These are phyloP conservation scores for Papilio glaucus DNA, from an alignment of 1,140 invertebrate species.

Conservation along the genomic window DNA sequence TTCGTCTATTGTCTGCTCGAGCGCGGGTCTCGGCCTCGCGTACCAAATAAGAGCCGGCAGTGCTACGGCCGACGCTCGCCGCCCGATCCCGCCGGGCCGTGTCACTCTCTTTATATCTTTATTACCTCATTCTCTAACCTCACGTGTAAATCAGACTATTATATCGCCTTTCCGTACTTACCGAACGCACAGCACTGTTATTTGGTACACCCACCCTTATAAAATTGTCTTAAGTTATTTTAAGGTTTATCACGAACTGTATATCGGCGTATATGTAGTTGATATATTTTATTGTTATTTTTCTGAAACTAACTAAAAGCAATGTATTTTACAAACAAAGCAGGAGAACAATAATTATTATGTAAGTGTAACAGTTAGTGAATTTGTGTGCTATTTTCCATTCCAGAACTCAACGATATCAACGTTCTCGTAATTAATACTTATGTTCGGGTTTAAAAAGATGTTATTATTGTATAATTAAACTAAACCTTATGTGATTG, in stretches of 20 bases:
- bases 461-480: conserved; percentile 83
- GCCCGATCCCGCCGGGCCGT: conserved; percentile 44
- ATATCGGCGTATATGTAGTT: conserved; percentile 75
- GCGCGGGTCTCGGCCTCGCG: conserved; percentile 43
- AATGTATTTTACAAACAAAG: conserved; percentile 83
- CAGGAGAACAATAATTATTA: conserved; percentile 83
- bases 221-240: conserved; percentile 73
- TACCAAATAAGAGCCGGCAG: conserved; percentile 79
- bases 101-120: conserved; percentile 62
- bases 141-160: conserved; percentile 70
- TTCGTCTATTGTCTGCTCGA: conserved; percentile 34
- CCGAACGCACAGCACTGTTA: conserved; percentile 78
- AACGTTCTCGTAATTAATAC: conserved; percentile 82
- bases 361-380: conserved; percentile 83
- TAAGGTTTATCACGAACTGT: conserved; percentile 77
- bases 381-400: conserved; percentile 84
- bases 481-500: conserved; percentile 83
- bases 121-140: conserved; percentile 79
- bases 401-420: conserved; percentile 83
- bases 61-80: conserved; percentile 40
- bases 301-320: conserved; percentile 81
- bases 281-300: conserved; percentile 82
- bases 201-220: conserved; percentile 77
- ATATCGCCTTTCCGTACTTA: conserved; percentile 76
- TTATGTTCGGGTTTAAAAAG: conserved; percentile 82